phyloP scores from a whole-genome alignment of 2,797 vertebrate species.

The Gallinago stenura region DNA sequence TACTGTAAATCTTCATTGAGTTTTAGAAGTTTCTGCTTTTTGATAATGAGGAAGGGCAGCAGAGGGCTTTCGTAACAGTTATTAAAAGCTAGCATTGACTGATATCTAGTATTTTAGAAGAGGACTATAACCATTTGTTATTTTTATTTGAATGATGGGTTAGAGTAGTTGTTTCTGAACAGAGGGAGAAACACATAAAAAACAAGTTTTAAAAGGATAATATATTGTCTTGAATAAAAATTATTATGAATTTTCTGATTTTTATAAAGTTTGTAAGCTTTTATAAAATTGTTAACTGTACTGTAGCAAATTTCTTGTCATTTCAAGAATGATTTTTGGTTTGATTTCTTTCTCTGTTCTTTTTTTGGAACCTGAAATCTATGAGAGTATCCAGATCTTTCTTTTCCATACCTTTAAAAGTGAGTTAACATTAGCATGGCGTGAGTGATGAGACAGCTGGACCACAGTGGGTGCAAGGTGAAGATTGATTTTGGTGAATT shows the following conservation, averaged over 20 bases:
- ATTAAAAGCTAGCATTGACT: not conserved
- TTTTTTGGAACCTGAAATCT: not conserved
- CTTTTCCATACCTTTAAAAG: not conserved
- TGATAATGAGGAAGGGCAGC: not conserved
- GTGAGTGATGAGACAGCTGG: not conserved
- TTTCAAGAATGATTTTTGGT: not conserved
- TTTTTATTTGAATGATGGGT: not conserved
- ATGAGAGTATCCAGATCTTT: not conserved
- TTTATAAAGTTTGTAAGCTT: not conserved
- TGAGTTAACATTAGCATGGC: not conserved
- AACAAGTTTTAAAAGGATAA: not conserved
- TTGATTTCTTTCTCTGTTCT: not conserved
- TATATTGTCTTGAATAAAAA: not conserved
- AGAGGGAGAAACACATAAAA: not conserved
- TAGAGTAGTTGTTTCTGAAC: not conserved
- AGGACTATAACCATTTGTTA: not conserved
- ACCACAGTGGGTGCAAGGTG: fast-evolving
- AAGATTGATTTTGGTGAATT: not conserved
- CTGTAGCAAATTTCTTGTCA: not conserved
- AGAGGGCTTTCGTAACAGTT: not conserved
- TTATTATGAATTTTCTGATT: not conserved
- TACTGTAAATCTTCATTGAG: not conserved
- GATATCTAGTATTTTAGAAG: not conserved
- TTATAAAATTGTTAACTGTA: not conserved
- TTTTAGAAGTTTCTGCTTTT: not conserved